These are phyloP conservation scores for Dasypus novemcinctus DNA, from an alignment of 2,113 vertebrate species.

Conservation along the genomic window DNA sequence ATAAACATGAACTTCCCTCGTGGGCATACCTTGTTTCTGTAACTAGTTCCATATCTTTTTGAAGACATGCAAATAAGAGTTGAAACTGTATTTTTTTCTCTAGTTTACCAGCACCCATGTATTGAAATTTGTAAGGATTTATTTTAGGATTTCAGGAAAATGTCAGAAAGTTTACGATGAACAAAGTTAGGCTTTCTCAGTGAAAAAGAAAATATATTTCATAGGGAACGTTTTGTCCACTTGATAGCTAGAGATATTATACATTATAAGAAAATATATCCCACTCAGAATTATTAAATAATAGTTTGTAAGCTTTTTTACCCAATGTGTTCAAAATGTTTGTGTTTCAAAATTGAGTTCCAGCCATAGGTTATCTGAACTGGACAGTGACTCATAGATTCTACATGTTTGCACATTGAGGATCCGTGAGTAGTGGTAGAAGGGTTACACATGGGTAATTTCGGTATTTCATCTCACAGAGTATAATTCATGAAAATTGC, in stretches of 20 bases:
- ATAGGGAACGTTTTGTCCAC: neutral
- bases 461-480: neutral
- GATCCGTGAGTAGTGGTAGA: rapidly evolving
- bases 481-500: neutral
- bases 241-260: neutral
- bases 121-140: neutral
- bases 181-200: neutral
- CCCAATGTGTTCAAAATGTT: neutral
- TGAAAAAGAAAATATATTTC: neutral
- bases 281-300: neutral
- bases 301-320: neutral
- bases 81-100: neutral
- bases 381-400: neutral
- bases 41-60: neutral
- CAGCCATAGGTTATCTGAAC: neutral
- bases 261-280: neutral
- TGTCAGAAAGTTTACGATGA: neutral
- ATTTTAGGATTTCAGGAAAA: neutral
- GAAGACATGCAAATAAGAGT: neutral
- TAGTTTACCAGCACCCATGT: neutral
- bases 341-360: neutral
- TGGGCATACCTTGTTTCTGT: neutral
- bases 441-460: rapidly evolving
- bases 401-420: rapidly evolving
- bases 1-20: neutral